Evolutionary conservation across 2,113 vertebrate species (phyloP).

Genomic region (Amazona vittata): DNA sequence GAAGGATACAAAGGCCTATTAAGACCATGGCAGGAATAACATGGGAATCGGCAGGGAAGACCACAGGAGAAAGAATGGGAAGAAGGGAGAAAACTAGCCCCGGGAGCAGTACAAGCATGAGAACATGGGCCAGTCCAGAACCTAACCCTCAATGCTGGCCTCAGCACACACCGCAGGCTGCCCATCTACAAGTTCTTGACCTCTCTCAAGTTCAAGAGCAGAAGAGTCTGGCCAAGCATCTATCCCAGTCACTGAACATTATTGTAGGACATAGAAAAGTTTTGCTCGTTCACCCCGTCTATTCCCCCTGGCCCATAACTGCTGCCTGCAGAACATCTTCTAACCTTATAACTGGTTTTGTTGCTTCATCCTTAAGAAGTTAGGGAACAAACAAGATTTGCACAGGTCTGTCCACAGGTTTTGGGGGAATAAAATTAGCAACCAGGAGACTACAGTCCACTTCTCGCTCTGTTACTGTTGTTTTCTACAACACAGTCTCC

Average conservation of each 20-base stretch:
- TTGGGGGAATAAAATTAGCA: not conserved
- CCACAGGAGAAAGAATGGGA: not conserved
- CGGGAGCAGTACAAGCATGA: rapidly evolving
- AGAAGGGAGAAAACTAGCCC: not conserved
- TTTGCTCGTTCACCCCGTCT: not conserved
- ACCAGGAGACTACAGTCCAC: rapidly evolving
- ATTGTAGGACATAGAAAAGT: not conserved
- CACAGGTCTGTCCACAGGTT: not conserved
- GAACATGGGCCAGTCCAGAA: not conserved
- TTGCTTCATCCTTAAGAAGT: not conserved
- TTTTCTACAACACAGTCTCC: not conserved
- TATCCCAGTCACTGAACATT: rapidly evolving
- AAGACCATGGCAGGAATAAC: not conserved
- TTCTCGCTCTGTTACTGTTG: rapidly evolving
- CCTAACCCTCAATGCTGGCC: not conserved
- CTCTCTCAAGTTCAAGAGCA: not conserved
- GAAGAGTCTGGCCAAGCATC: not conserved
- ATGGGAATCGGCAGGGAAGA: not conserved
- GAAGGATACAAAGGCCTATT: not conserved
- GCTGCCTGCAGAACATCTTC: not conserved
- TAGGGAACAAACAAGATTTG: not conserved
- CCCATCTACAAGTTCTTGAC: not conserved
- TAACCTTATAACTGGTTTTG: not conserved
- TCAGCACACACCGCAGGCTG: not conserved
- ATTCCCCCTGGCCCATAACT: not conserved